Evolutionary conservation across 2,113 vertebrate species (phyloP).

Genomic region (Actenoides hombroni): DNA sequence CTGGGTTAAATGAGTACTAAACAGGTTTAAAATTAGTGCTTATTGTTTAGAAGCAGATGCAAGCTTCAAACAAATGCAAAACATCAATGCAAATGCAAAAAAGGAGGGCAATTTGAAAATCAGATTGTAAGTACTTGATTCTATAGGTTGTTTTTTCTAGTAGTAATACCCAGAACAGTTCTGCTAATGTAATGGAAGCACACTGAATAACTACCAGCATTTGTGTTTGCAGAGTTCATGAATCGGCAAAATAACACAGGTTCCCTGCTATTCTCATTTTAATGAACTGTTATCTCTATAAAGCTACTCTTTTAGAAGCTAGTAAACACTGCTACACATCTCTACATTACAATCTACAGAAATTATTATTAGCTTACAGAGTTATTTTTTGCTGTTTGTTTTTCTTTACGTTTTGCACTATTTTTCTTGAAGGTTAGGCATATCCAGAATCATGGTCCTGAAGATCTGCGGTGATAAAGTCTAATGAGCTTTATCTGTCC

Average conservation of each 20-base stretch:
- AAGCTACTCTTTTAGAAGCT: neutral
- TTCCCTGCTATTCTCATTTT: constrained; percentile 23
- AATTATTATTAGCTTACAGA: neutral
- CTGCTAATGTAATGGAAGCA: constrained; percentile 25
- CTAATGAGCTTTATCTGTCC: neutral
- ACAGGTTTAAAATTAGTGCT: constrained; percentile 83
- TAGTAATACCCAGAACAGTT: constrained; percentile 47
- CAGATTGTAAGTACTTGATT: constrained; percentile 62
- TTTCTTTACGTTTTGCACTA: neutral
- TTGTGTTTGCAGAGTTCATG: constrained; percentile 36
- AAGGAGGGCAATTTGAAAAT: constrained; percentile 70
- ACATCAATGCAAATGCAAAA: constrained; percentile 75
- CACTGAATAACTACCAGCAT: constrained; percentile 6
- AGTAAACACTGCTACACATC: neutral
- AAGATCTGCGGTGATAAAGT: neutral
- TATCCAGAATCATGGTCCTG: neutral
- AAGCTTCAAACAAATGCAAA: constrained; percentile 81
- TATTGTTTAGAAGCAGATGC: constrained; percentile 81
- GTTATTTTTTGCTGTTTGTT: neutral
- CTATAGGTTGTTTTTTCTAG: constrained; percentile 58
- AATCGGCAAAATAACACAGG: constrained; percentile 27
- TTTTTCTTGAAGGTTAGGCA: neutral
- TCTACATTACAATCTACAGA: neutral
- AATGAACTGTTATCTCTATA: constrained; percentile 6
- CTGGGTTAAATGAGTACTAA: constrained; percentile 80